Evolutionary conservation across 2,888 invertebrate genomes (phyloP).

Genomic region (Fragum fragum): DNA sequence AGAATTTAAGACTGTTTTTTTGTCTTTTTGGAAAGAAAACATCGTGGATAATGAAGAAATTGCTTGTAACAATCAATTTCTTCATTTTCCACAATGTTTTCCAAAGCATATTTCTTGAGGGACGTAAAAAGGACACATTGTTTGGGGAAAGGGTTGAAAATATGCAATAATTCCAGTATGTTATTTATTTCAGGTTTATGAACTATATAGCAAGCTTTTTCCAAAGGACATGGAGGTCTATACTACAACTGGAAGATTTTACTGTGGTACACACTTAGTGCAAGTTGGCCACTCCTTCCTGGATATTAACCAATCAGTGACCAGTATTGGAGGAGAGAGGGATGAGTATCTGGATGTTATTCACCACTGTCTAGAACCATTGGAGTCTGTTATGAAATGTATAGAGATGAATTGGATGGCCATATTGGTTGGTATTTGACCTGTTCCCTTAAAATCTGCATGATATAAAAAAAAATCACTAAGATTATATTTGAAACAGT

Average conservation of each 20-base stretch:
- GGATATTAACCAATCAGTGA: slow-evolving; percentile 52
- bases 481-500: too few species aligned
- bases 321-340: slow-evolving; percentile 20
- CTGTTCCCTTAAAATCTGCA: not conserved
- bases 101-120: too few species aligned
- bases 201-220: slow-evolving; percentile 87
- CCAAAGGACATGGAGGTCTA: slow-evolving; percentile 85
- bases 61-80: too few species aligned
- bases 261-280: slow-evolving; percentile 73
- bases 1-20: too few species aligned
- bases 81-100: too few species aligned
- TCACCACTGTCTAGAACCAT: slow-evolving; percentile 87
- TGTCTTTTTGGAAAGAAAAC: too few species aligned
- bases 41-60: too few species aligned
- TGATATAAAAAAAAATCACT: too few species aligned
- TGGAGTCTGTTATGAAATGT: slow-evolving; percentile 95
- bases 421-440: slow-evolving; percentile 90
- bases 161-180: too few species aligned
- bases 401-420: slow-evolving; percentile 97
- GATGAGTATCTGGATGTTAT: slow-evolving; percentile 77
- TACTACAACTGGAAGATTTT: slow-evolving; percentile 55
- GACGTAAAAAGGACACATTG: too few species aligned
- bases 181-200: slow-evolving; percentile 63
- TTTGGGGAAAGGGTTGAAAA: too few species aligned
- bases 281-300: slow-evolving; percentile 86